phyloP scores from a whole-genome alignment of 2,113 vertebrate species.

The Azemiops feae region DNA sequence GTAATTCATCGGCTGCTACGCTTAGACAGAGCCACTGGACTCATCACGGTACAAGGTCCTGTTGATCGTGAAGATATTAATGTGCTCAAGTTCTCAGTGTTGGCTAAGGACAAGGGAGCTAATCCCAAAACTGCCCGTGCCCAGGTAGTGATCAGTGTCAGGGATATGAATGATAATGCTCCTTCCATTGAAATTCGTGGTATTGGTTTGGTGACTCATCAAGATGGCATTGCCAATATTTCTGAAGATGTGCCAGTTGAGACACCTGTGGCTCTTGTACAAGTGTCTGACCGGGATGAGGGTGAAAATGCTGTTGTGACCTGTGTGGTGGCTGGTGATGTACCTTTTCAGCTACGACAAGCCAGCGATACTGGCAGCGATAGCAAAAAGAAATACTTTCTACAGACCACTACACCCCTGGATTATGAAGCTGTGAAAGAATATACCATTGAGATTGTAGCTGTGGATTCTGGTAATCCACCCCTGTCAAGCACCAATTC shows the following conservation, averaged over 20 bases:
- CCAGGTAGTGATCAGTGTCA: slow-evolving; percentile 84
- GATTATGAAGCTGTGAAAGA: slow-evolving; percentile 91
- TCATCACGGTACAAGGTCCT: slow-evolving; percentile 88
- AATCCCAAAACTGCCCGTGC: slow-evolving; percentile 87
- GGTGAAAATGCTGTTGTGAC: slow-evolving; percentile 95
- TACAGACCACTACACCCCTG: slow-evolving; percentile 89
- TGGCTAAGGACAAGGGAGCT: slow-evolving; percentile 90
- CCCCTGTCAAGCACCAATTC: slow-evolving; percentile 96
- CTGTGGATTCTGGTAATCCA: slow-evolving; percentile 93
- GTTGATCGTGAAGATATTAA: slow-evolving; percentile 91
- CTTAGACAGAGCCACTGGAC: slow-evolving; percentile 86
- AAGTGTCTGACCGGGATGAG: slow-evolving; percentile 93
- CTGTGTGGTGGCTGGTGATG: slow-evolving; percentile 91
- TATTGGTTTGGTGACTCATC: slow-evolving; percentile 90
- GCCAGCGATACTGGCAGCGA: slow-evolving; percentile 89
- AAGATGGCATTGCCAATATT: slow-evolving; percentile 92
- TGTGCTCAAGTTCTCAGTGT: slow-evolving; percentile 87
- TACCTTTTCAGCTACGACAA: slow-evolving; percentile 91
- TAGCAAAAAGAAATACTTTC: slow-evolving; percentile 95
- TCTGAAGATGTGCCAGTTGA: slow-evolving; percentile 93
- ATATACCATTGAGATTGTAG: slow-evolving; percentile 94
- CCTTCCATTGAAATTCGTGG: slow-evolving; percentile 93
- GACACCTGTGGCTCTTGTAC: slow-evolving; percentile 91
- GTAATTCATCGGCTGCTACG: slow-evolving; percentile 86
- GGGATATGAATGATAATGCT: slow-evolving; percentile 91